Base-by-base conservation (phyloP, 2,888 invertebrate genomes). In the Trachelus tabidus region DNA sequence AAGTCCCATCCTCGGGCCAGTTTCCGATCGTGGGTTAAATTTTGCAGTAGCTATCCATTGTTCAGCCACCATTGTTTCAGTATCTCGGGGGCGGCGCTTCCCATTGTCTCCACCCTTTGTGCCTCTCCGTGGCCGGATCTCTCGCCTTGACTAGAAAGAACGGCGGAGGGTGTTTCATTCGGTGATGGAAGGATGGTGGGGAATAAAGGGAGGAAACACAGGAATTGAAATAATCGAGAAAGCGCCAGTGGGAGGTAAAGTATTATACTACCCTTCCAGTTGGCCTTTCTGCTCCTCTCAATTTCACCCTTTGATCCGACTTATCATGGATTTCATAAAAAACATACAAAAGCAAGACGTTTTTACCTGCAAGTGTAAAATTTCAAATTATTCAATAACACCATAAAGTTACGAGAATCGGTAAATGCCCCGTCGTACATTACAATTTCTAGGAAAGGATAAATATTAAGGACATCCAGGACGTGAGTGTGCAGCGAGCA, bases 21-120 rank as follows among this genome's bases (percentile, higher is more conserved):
- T 40, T 85, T 85, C 85, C 84, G 87, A 88, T 87, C 85, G 87
- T 87, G 85, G 84, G 85, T 87, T 85, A 86, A 89, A 89, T 88
- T 40, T 88, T 87, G 81, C 86, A 89, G 87, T 84, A 87, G 84
- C 84, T 82, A 79, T 83, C 83, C 84, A 88, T 91, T 90, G 90
- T 90, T 85, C 81, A 81, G 77, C 87, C 88, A 81, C 90, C 91
- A 91, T 91, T 91, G 91, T 91, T 90, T 90, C 84, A 91, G 86
- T 88, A 90, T 89, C 89, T 89, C 87, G 89, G 87, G 90, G 91
- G 91, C 91, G 91, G 91, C 84, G 91, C 91, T 90, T 91, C 91
- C 87, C 87, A 87, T 91, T 91, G 91, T 90, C 89, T 89, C 90
- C 91, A 90, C 91, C 91, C 91, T 90, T 91, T 90, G 89, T 90